Conservation (phyloP, 37 sponge, comb jelly and placozoan genomes). For the Aplysina aerophoba region DNA sequence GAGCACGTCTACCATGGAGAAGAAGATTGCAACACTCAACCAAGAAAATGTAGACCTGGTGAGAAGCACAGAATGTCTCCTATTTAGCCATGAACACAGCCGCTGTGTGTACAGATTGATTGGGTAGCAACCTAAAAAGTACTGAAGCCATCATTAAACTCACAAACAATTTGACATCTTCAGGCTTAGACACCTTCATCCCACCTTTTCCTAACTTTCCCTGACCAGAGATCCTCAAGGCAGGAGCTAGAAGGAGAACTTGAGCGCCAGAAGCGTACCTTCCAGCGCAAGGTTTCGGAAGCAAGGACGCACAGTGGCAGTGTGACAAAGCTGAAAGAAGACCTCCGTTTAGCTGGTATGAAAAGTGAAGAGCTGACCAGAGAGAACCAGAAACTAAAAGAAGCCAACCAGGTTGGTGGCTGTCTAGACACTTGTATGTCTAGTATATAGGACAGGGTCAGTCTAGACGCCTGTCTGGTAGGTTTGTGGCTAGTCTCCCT, state of each 20-base stretch:
- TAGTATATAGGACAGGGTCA: no score
- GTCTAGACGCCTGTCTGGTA: no score
- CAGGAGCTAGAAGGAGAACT: conserved; percentile 39
- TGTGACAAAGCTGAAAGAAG: conserved; percentile 3
- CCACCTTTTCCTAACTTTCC: not conserved
- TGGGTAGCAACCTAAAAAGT: no score
- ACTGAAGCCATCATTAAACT: no score
- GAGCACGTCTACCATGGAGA: conserved; percentile 31
- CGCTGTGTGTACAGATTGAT: not conserved
- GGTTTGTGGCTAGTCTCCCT: no score
- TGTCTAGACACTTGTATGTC: not conserved
- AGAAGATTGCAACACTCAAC: conserved; percentile 36
- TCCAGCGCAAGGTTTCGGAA: conserved; percentile 27
- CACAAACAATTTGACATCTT: no score
- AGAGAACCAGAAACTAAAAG: conserved; percentile 32
- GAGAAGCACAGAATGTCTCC: no score
- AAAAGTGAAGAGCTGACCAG: conserved; percentile 2
- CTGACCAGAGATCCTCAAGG: conserved; percentile 35
- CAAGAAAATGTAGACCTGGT: conserved; percentile 41
- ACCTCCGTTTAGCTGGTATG: not conserved
- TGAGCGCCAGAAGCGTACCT: conserved; percentile 26
- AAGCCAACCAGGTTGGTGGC: conserved; percentile 20
- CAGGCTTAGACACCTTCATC: no score
- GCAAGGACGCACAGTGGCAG: not conserved
- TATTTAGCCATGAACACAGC: not conserved